phyloP scores from a whole-genome alignment of 1,140 invertebrate species.

The Eurosta solidaginis region DNA sequence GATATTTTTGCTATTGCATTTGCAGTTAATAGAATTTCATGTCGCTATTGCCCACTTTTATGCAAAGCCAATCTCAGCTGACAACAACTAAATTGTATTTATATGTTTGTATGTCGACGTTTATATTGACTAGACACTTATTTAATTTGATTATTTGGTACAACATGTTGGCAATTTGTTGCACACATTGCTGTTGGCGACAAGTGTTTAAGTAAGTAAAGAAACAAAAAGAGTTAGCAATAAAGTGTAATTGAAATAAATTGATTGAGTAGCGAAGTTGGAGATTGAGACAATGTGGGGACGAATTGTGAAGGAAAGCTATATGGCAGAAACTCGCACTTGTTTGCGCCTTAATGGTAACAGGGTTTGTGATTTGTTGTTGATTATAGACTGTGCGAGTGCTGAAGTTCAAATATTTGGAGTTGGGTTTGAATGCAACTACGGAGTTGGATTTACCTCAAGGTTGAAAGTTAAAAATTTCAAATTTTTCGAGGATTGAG shows the following conservation, averaged over 20 bases:
- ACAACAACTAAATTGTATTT: not conserved
- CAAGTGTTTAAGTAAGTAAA: too few relatives aligned
- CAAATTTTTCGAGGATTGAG: too few relatives aligned
- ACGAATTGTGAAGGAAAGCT: too few relatives aligned
- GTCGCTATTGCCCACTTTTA: not conserved
- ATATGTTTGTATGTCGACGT: not conserved
- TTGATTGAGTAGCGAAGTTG: not conserved
- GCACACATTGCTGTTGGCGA: not conserved
- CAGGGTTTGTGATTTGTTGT: too few relatives aligned
- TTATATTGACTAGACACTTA: conserved; percentile 13
- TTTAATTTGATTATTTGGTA: conserved; percentile 29
- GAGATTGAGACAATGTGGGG: not conserved
- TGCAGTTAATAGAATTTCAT: not conserved
- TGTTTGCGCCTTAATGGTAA: too few relatives aligned
- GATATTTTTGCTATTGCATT: not conserved
- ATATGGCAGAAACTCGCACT: too few relatives aligned
- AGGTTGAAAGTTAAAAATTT: too few relatives aligned
- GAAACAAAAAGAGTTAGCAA: not conserved
- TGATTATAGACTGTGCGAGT: too few relatives aligned
- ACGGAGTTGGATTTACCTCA: too few relatives aligned
- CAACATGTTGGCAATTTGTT: conserved; percentile 21
- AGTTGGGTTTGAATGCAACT: too few relatives aligned
- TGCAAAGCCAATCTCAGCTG: not conserved
- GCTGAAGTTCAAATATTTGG: too few relatives aligned
- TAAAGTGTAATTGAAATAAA: conserved; percentile 21